phyloP scores from a whole-genome alignment of 2,888 invertebrate species.

The Phrixothrix hirtus region DNA sequence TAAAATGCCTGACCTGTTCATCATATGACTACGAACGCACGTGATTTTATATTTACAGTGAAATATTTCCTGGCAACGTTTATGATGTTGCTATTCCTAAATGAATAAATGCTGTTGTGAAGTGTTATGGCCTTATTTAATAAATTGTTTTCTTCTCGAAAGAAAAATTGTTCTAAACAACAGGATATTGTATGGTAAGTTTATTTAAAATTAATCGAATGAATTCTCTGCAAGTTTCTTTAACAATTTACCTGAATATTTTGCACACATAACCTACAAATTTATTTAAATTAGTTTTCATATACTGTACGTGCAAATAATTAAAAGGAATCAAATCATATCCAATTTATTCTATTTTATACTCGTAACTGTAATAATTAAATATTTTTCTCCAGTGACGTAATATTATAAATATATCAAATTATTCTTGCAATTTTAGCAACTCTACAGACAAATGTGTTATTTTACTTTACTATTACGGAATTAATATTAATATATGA shows the following conservation, averaged over 20 bases:
- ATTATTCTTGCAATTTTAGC: no score
- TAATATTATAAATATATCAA: background rate
- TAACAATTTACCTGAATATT: conserved; percentile 2
- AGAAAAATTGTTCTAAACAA: conserved; percentile 58
- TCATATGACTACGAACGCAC: conserved; percentile 50
- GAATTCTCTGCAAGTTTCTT: conserved; percentile 2
- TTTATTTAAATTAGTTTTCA: background rate
- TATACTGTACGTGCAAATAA: background rate
- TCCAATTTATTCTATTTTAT: no score
- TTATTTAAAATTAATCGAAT: conserved; percentile 4
- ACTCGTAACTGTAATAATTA: no score
- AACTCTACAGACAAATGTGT: no score
- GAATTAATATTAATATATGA: no score
- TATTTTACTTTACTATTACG: no score
- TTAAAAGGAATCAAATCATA: background rate
- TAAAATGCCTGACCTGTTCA: conserved; percentile 41
- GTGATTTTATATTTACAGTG: conserved; percentile 53
- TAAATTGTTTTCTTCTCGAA: conserved; percentile 68
- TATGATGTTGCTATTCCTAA: conserved; percentile 26
- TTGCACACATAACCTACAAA: conserved; percentile 7
- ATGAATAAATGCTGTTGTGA: conserved; percentile 34
- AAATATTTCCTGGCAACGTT: conserved; percentile 39
- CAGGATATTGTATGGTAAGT: conserved; percentile 59
- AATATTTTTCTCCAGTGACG: background rate
- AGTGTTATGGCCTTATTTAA: conserved; percentile 74